Base-by-base conservation (phyloP, 1,140 invertebrate species). In the Stegodyphus mimosarum region DNA sequence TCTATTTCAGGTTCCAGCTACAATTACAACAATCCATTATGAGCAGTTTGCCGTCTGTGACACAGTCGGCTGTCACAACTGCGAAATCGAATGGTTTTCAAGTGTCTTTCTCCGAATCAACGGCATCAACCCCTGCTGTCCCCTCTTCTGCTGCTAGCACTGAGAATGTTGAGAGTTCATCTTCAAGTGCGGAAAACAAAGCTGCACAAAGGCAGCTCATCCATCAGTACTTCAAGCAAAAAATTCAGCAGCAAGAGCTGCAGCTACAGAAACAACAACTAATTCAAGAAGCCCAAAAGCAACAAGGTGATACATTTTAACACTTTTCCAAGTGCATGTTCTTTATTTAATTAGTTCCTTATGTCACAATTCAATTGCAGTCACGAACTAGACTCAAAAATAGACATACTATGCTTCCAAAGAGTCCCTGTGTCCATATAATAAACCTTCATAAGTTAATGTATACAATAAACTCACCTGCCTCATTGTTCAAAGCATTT, bases 151-250 rank as follows among this genome's bases (percentile, higher is more conserved):
- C 17, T 13, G 63, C 70, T 11, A 17, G 50, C 49, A 7, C 51
- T 9, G 55, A 69, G 66, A n/a, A n/a, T 48, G 15, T 72, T 15
- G 18, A 13, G n/a, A 55, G 18, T 60, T 10, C 18, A 60, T 49
- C 13, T 7, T n/a, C 53, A 13, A 66, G 48, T 3, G 73, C 74
- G 66, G 88, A 89, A 63, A 88, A 89, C 2, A 89, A 92, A 73
- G 89, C 91, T 76, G 91, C 91, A 78, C 91, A 92, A 86, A 89
- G 91, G 77, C 89, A 93, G 71, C 92, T 93, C 15, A 92, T 94
- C 2, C 93, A 94, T 85, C 94, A 94, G 81, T 93, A 94, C 83
- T 90, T 95, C 83, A 94, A 95, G 86, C 93, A 94, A 63, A 94
- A 94, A 88, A 93, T 93, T 88, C 93, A 91, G 11, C 88, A 88